Evolutionary conservation across 2,888 invertebrate genomes (phyloP).

Genomic region (Odontocolon sp.): DNA sequence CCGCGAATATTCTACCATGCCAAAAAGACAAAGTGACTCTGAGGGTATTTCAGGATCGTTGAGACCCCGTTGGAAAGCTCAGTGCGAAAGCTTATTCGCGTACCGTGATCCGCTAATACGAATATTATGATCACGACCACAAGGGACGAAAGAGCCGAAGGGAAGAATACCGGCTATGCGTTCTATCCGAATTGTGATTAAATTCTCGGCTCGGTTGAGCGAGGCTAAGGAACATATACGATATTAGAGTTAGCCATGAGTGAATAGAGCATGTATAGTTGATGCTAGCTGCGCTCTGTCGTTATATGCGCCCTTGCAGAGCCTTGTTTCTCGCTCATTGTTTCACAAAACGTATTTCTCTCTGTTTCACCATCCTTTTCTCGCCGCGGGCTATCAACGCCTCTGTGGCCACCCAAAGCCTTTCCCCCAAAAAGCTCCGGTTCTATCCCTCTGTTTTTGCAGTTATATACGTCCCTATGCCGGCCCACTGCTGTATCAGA

Average conservation of each 20-base stretch:
- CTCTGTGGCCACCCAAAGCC: no score
- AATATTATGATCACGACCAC: slow-evolving; percentile 39
- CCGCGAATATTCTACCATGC: not conserved
- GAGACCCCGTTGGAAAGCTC: slow-evolving; percentile 12
- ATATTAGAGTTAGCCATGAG: slow-evolving; percentile 14
- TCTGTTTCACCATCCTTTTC: not conserved
- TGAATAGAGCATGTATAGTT: slow-evolving; percentile 6
- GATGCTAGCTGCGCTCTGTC: not conserved
- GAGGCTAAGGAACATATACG: slow-evolving; percentile 16
- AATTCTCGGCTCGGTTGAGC: slow-evolving; percentile 44
- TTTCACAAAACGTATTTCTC: not conserved
- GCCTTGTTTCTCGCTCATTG: no score
- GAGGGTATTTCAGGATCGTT: slow-evolving; percentile 23
- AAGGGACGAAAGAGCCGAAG: not conserved
- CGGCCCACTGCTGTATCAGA: slow-evolving; percentile 7
- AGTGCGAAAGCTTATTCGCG: slow-evolving; percentile 34
- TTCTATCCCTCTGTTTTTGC: slow-evolving; percentile 36
- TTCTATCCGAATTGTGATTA: slow-evolving; percentile 46
- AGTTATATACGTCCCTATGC: slow-evolving; percentile 35
- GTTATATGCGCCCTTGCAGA: no score
- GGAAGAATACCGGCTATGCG: not conserved
- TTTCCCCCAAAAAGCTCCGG: not conserved
- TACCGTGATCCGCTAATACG: slow-evolving; percentile 42
- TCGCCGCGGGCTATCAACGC: not conserved
- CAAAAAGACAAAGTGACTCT: slow-evolving; percentile 32